phyloP scores from a whole-genome alignment of 2,888 invertebrate genomes.

The Proisotoma minuta region DNA sequence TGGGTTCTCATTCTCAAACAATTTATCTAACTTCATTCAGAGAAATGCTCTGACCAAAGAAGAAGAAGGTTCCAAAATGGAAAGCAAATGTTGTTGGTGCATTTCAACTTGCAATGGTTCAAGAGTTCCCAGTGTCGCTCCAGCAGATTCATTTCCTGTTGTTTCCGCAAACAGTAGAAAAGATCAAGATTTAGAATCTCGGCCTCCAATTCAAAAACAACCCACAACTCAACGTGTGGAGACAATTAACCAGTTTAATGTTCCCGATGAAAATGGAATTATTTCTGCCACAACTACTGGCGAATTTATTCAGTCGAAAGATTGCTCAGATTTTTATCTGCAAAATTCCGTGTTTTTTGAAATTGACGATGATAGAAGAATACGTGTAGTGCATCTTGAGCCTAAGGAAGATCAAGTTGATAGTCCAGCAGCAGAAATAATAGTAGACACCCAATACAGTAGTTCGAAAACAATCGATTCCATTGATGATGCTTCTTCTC shows the following conservation, averaged over 20 bases:
- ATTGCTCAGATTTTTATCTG: background rate
- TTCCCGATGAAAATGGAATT: constrained; percentile 8
- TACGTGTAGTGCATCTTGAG: constrained; percentile 38
- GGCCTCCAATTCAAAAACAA: background rate
- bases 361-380: constrained; percentile 37
- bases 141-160: constrained; percentile 26
- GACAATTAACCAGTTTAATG: constrained; percentile 12
- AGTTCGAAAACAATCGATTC: background rate
- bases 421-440: no score
- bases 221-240: background rate
- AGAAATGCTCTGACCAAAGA: no score
- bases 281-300: background rate
- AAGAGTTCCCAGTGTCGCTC: constrained; percentile 25
- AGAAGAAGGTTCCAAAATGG: no score
- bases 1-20: no score
- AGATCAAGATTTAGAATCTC: background rate
- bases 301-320: background rate
- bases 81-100: constrained; percentile 7
- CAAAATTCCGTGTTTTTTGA: constrained; percentile 32
- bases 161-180: constrained; percentile 14
- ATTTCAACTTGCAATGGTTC: constrained; percentile 16
- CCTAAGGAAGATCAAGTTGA: background rate
- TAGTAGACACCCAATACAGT: no score
- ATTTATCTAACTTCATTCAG: no score
- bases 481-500: constrained; percentile 29